Evolutionary conservation across 2,113 vertebrate genomes (phyloP), one percentile per base, ranked within the genome.

Genomic region (Sapayoa aenigma): DNA sequence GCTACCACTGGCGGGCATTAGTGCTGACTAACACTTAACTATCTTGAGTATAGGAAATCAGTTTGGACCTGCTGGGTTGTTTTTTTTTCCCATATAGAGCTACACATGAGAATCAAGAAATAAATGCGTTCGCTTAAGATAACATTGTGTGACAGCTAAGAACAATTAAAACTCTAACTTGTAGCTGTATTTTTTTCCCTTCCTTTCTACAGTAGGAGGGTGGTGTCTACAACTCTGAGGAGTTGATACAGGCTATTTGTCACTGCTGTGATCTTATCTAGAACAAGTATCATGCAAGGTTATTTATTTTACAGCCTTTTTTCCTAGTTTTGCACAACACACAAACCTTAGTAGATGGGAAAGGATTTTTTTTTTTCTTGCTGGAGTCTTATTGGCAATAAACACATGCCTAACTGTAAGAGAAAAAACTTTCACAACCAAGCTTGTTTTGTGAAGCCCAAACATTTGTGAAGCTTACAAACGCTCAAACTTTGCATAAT

Each of bases 401-500:
- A 96, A 93, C 92, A 95, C 75, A 92, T 1, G 42, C 92, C 79
- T 95, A 93, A 90, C 95, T 89, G 92, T 87, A 94, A 88, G 85
- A 86, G 92, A 95, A 89, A 93, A 94, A 96, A 71, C 83, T 92
- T 95, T 95, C 93, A 94, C 94, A 96, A 93, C 69, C 19, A 9
- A 89, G 80, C 92, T 94, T 96, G 95, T 96, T 97, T 97, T 96
- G 94, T 87, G 92, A 96, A 94, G 94, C 85, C 95, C 95, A 96
- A 94, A 96, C 95, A 95, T 96, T 96, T 96, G 93, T 92, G 95
- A 95, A 87, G 95, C 94, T 96, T 94, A 93, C 95, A 95, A 92
- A 97, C 94, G 88, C 86, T 94, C 94, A 93, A 92, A 92, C 88
- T 96, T 96, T 96, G 93, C 95, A 96, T 96, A 95, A 96, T 96